These are phyloP conservation scores for Craniophora ligustri DNA, from an alignment of 2,888 invertebrate genomes.

Conservation along the genomic window DNA sequence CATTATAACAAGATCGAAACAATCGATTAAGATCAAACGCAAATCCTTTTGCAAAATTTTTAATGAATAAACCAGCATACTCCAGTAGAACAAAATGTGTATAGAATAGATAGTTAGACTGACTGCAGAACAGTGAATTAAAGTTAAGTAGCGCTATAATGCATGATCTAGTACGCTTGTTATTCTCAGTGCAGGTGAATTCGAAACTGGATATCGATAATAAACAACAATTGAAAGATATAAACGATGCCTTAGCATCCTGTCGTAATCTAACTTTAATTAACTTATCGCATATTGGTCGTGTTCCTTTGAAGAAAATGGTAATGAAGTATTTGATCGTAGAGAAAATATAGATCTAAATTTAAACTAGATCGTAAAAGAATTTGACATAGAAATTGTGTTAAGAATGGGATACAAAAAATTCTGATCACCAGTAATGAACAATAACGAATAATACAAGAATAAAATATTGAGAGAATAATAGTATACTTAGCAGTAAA, in stretches of 20 bases:
- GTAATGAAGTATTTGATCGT: constrained; percentile 13
- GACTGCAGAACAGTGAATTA: constrained; percentile 2
- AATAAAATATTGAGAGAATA: constrained; percentile 4
- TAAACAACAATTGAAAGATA: constrained; percentile 39
- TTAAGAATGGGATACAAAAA: no score
- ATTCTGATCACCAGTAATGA: no score
- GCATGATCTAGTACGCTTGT: constrained; percentile 8
- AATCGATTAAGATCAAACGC: constrained; percentile 20
- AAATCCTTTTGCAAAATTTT: constrained; percentile 24
- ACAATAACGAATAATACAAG: constrained; percentile 4
- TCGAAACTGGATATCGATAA: constrained; percentile 21
- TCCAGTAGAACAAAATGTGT: constrained; percentile 1
- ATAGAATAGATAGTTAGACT: constrained; percentile 4
- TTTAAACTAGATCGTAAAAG: no score
- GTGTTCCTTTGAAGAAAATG: constrained; percentile 13
- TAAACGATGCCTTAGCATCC: constrained; percentile 18
- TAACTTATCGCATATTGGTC: constrained; percentile 23
- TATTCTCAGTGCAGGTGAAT: constrained; percentile 33
- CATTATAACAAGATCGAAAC: constrained; percentile 18
- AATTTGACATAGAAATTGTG: no score
- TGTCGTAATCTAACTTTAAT: constrained; percentile 20
- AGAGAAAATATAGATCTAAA: background rate
- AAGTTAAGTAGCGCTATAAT: constrained; percentile 3
- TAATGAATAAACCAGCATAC: constrained; percentile 2
- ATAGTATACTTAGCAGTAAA: constrained; percentile 9